Base-by-base conservation (phyloP, 2,113 vertebrate species). In the Tetrao urogallus region DNA sequence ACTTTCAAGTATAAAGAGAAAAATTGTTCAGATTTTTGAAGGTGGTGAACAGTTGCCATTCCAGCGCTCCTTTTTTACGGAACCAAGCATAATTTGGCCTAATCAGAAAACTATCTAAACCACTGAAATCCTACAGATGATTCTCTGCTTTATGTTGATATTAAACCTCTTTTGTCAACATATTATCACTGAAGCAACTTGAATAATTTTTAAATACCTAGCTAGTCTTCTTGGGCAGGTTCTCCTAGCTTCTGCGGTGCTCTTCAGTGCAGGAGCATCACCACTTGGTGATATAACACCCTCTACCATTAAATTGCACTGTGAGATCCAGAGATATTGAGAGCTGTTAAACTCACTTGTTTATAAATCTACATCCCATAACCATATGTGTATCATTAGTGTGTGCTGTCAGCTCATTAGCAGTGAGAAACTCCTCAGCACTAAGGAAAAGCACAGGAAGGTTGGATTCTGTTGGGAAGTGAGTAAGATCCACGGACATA, bases 371-470 rank as follows among this genome's bases (percentile, higher is more conserved):
- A 17, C 40, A 70, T 54, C 32, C 32, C 24, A 50, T 63, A 36
- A 75, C 50, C 27, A 32, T 38, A 21, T 75, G 36, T 92, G 42
- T 94, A 79, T 38, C 92, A 90, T 79, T 74, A 85, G 10, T 18
- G 18, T 88, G 38, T 73, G 50, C 47, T 89, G 57, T 63, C 30
- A 92, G 88, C 64, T 50, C 87, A 40, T 57, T 86, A 73, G 40
- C 54, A 88, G 52, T 54, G 13, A 54, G 52, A 54, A 54, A 54
- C 52, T 54, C 52, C 27, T 30, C 52, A 54, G 77, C 19, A 85
- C 47, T 78, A 93, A 95, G 70, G 56, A 94, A 97, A 95, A 1
- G 14, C 45, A 89, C 56, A 74, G 65, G 36, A 91, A 90, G 86
- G 32, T 50, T 67, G 36, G 20, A 79, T 96, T 93, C 96, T 94